A percentile compares a stretch with the other conserved stretches of the same genome.
phyloP scores from a whole-genome alignment of 1,140 invertebrate species.

The Metaphire vulgaris region DNA sequence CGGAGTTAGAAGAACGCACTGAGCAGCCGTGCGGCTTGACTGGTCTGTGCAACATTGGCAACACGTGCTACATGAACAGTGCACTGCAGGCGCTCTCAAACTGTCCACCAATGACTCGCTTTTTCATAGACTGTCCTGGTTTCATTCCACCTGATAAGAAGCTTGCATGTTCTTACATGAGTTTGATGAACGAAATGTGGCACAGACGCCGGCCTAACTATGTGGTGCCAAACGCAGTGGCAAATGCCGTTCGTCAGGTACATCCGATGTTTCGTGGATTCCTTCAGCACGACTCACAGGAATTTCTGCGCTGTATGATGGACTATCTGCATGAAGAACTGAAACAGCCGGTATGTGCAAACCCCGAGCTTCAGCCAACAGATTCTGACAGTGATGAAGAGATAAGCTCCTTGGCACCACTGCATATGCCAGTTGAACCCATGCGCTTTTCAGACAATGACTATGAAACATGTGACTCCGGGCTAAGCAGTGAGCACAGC shows the following conservation, averaged over 20 bases:
- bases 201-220: conserved; percentile 62
- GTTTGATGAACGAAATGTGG: conserved; percentile 74
- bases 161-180: conserved; percentile 57
- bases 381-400: conserved; percentile 52
- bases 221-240: conserved; percentile 74
- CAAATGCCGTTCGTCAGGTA: conserved; percentile 75
- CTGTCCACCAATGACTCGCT: conserved; percentile 80
- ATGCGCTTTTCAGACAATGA: conserved; percentile 65
- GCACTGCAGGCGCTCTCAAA: conserved; percentile 90
- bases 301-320: conserved; percentile 95
- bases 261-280: conserved; percentile 90
- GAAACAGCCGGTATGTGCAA: conserved; percentile 60
- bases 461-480: conserved; percentile 82
- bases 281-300: conserved; percentile 68
- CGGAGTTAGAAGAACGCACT: conserved; percentile 55
- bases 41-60: conserved; percentile 84
- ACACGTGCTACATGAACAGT: conserved; percentile 96
- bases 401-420: conserved; percentile 34
- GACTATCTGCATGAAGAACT: conserved; percentile 94
- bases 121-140: conserved; percentile 77
- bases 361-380: conserved; percentile 13
- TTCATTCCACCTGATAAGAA: conserved; percentile 65
- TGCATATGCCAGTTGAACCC: too few relatives aligned
- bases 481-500: conserved; percentile 61
- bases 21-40: conserved; percentile 60